Evolutionary conservation across 1,140 invertebrate genomes (phyloP), one percentile per base, ranked within the genome.

Genomic region (Diabrotica virgifera): DNA sequence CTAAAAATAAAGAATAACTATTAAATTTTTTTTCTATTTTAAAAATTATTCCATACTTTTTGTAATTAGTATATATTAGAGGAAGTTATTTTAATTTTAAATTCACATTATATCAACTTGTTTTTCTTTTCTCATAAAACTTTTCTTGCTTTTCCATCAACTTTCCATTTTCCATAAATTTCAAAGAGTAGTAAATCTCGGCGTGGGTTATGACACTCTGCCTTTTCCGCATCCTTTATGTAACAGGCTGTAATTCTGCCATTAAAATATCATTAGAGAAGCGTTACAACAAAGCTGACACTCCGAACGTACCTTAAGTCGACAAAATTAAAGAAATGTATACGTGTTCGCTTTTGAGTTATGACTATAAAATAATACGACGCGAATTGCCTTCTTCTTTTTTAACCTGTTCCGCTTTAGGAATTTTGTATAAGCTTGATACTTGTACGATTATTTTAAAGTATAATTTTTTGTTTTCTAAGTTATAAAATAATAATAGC

Each of bases 231-330:
- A 46, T 46, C 40, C 40, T 46, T 46, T 46, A 46, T 46, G 40
- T 46, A 46, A 46, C 40, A 46, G 40, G 40, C 40, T 46, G 40
- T 46, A 46, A 46, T 46, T 46, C 40, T 46, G n/a, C 40, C 40
- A 46, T 46, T 46, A 46, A 46, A 46, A 46, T 46, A 46, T 46
- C 40, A 46, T 46, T 46, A 46, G 40, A 46, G n/a, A n/a, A 46
- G 40, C 40, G 40, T 46, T 46, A 46, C n/a, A 46, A 46, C 40
- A 46, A 46, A 46, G 40, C 40, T 46, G 40, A 46, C 40, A 46
- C 40, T 46, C 40, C n/a, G n/a, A 46, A 5, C 40, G 40, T 46
- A 46, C 40, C 40, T 46, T 46, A 46, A 46, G 8, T 46, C n/a
- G 40, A 46, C 8, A 46, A 46, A 46, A 46, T 46, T 46, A 10